Evolutionary conservation across 2,113 vertebrate species (phyloP).

Genomic region (Stercorarius parasiticus): DNA sequence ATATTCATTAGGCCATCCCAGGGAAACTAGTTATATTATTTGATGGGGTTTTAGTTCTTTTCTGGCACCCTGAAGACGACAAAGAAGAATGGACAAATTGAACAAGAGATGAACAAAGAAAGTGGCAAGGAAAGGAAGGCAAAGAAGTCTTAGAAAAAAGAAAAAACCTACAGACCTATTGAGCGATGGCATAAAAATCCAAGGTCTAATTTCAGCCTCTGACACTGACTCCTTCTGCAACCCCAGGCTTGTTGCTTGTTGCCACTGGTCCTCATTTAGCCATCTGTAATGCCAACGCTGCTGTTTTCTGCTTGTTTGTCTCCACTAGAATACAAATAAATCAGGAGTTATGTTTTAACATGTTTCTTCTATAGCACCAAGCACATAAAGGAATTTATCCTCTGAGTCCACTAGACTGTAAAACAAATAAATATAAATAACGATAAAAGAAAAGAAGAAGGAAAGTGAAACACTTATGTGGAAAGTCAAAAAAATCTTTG

Average conservation of each 20-base stretch:
- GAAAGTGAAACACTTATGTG: neutral
- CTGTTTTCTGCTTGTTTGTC: neutral
- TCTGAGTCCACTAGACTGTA: neutral
- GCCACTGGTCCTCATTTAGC: neutral
- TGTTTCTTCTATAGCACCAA: neutral
- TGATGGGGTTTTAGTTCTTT: slow-evolving; percentile 16
- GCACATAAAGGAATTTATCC: slow-evolving; percentile 28
- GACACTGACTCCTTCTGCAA: neutral
- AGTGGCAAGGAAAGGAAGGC: neutral
- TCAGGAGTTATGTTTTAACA: neutral
- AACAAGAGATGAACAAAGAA: slow-evolving; percentile 25
- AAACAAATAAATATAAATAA: slow-evolving; percentile 53
- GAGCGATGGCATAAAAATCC: neutral
- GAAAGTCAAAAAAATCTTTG: neutral
- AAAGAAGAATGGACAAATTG: neutral
- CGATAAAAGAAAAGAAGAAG: neutral
- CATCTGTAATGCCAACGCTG: neutral
- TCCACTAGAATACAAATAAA: neutral
- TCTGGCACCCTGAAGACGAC: slow-evolving; percentile 11
- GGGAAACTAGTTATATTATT: slow-evolving; percentile 13
- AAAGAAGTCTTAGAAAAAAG: neutral
- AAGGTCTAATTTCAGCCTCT: neutral
- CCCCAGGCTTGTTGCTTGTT: neutral
- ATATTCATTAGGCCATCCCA: slow-evolving; percentile 46
- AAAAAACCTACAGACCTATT: neutral